These are phyloP conservation scores for Ctenomys sociabilis DNA, from an alignment of 2,113 vertebrate species.

Conservation along the genomic window DNA sequence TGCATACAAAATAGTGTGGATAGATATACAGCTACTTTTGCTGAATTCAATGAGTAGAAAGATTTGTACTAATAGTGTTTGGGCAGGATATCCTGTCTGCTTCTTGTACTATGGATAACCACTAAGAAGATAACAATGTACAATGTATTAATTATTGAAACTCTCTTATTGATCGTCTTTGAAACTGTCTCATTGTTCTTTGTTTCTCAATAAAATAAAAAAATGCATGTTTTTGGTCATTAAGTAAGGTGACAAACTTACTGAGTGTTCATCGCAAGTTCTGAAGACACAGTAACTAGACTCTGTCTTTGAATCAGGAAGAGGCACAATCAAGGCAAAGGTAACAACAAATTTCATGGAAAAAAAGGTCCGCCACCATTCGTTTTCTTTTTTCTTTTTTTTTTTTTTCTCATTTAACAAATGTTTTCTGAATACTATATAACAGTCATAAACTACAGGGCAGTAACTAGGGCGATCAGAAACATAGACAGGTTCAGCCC, in stretches of 20 bases:
- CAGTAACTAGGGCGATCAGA: neutral
- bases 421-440: neutral
- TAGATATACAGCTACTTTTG: too few species aligned
- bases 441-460: neutral
- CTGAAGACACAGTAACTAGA: neutral
- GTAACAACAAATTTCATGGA: neutral
- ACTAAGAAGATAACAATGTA: too few species aligned
- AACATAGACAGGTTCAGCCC: neutral
- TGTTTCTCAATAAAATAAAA: too few species aligned
- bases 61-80: too few species aligned
- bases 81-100: too few species aligned
- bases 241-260: neutral
- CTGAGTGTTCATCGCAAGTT: neutral
- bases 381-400: neutral
- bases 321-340: neutral
- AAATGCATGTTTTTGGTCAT: neutral
- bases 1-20: too few species aligned
- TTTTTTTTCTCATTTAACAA: neutral
- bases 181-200: too few species aligned
- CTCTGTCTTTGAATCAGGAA: neutral
- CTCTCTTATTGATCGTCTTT: too few species aligned
- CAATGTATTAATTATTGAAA: too few species aligned
- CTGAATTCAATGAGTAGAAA: too few species aligned
- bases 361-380: neutral
- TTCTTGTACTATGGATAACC: too few species aligned